Percentiles rank a stretch among this genome's conserved stretches.
phyloP scores from a whole-genome alignment of 2,888 invertebrate genomes.

The Troides aeacus region DNA sequence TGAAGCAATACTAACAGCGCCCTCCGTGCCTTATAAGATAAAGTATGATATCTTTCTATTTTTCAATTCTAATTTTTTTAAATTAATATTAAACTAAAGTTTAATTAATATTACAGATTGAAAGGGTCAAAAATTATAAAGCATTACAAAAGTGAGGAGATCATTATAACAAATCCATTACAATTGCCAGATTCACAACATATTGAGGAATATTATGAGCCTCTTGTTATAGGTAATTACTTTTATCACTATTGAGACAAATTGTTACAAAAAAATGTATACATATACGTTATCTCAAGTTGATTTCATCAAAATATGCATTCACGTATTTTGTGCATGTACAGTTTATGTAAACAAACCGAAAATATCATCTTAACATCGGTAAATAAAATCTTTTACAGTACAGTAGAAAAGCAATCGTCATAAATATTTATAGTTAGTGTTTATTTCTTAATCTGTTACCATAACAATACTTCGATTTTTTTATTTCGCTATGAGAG shows the following conservation, averaged over 20 bases:
- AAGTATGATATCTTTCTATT: constrained; percentile 49
- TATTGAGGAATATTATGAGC: constrained; percentile 90
- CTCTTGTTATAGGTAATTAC: constrained; percentile 86
- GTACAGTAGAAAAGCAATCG: too few relatives aligned
- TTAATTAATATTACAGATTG: constrained; percentile 78
- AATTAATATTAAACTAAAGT: constrained; percentile 6
- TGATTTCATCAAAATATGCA: too few relatives aligned
- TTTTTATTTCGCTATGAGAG: too few relatives aligned
- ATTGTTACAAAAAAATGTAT: too few relatives aligned
- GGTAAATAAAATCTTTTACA: too few relatives aligned
- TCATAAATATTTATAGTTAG: too few relatives aligned
- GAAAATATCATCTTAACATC: too few relatives aligned
- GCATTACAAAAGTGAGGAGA: constrained; percentile 80
- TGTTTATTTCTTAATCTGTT: too few relatives aligned
- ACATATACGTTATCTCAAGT: too few relatives aligned
- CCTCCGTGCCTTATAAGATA: constrained; percentile 90
- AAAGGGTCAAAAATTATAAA: constrained; percentile 86
- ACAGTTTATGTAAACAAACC: too few relatives aligned
- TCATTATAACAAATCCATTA: constrained; percentile 87
- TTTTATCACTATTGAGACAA: background rate
- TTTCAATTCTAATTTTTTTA: background rate
- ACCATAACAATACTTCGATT: too few relatives aligned
- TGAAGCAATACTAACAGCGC: constrained; percentile 90
- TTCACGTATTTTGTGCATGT: too few relatives aligned
- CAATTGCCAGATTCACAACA: constrained; percentile 83